Conservation (phyloP, 2,888 invertebrate genomes). For the Chalcosyrphus nemorum region DNA sequence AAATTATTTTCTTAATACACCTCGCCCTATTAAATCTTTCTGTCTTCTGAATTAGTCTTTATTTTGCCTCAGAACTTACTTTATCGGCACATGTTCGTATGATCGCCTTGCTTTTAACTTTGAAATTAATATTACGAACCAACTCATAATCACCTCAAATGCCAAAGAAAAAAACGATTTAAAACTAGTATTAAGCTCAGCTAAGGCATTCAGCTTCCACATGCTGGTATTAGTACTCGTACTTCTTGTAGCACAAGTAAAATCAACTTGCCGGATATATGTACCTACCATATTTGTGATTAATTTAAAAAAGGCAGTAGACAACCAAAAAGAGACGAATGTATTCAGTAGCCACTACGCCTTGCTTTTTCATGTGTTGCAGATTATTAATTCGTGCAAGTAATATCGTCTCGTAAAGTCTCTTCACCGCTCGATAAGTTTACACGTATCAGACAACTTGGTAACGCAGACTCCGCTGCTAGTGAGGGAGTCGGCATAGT, state of each 20-base stretch:
- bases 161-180: background rate
- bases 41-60: too few relatives aligned
- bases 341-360: background rate
- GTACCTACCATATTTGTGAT: slow-evolving; percentile 25
- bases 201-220: slow-evolving; percentile 6
- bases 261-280: slow-evolving; percentile 25
- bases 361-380: background rate
- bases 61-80: too few relatives aligned
- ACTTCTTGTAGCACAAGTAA: slow-evolving; percentile 12
- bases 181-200: slow-evolving; percentile 29
- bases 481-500: slow-evolving; percentile 20
- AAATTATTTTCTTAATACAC: too few relatives aligned
- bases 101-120: too few relatives aligned
- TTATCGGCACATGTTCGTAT: too few relatives aligned
- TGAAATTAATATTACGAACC: too few relatives aligned
- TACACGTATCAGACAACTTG: slow-evolving; percentile 39
- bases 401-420: slow-evolving; percentile 54
- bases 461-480: slow-evolving; percentile 37
- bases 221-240: slow-evolving; percentile 19
- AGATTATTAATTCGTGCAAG: slow-evolving; percentile 26
- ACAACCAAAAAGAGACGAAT: slow-evolving; percentile 33
- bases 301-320: background rate
- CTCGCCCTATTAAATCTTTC: too few relatives aligned
- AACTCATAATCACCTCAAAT: too few relatives aligned
- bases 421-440: slow-evolving; percentile 24